Conservation (phyloP, 1,140 invertebrate species). For the Tetramorium alpestre region DNA sequence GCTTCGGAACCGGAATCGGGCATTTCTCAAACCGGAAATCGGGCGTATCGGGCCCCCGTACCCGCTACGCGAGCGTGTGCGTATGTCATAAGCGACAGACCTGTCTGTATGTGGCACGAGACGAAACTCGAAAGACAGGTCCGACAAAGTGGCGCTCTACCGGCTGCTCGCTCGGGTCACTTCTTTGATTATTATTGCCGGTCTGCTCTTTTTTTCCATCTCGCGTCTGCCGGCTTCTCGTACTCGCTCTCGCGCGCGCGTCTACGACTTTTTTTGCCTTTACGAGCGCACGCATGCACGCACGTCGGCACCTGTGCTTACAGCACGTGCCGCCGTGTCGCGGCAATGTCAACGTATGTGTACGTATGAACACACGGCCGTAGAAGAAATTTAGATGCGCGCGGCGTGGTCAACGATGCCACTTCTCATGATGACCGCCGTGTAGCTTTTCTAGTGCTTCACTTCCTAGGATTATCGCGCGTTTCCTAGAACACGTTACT, state of each 20-base stretch:
- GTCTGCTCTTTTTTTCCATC: conserved; percentile 32
- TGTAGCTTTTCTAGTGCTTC: conserved; percentile 55
- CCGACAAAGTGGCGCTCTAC: conserved; percentile 66
- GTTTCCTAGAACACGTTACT: conserved; percentile 50
- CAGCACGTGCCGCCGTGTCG: conserved; percentile 69
- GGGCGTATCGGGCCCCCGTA: conserved; percentile 33
- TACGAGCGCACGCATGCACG: conserved; percentile 62
- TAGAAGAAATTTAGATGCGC: conserved; percentile 69
- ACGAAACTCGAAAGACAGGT: conserved; percentile 76
- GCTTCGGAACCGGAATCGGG: conserved; percentile 74
- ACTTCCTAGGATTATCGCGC: conserved; percentile 39
- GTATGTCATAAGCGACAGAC: conserved; percentile 15
- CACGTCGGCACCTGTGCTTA: conserved; percentile 68
- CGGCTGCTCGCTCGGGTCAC: conserved; percentile 51
- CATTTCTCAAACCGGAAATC: conserved; percentile 76
- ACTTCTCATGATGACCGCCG: conserved; percentile 50
- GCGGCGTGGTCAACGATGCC: conserved; percentile 55
- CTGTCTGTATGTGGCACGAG: conserved; percentile 31
- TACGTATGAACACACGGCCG: conserved; percentile 44
- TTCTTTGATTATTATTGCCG: conserved; percentile 71
- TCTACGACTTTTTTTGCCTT: conserved; percentile 59
- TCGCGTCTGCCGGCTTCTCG: conserved; percentile 28
- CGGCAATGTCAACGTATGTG: conserved; percentile 35
- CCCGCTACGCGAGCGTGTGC: conserved; percentile 14
- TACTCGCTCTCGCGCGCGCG: conserved; percentile 4